Conservation (phyloP, 2,113 vertebrate species). For the Pelobates fuscus region DNA sequence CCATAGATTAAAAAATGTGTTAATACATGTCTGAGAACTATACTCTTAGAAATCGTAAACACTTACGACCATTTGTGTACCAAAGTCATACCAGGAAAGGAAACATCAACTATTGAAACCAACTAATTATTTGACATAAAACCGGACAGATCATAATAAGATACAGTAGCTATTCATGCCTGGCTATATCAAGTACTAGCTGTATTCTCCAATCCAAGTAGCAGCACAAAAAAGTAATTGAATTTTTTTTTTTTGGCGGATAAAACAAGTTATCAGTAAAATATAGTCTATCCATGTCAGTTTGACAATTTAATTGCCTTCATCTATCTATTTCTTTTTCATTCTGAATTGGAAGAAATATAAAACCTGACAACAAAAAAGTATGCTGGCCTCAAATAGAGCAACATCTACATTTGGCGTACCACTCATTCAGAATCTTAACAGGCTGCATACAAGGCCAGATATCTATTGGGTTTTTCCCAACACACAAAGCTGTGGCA, state of each 20-base stretch:
- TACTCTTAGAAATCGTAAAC: not conserved
- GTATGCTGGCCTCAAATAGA: not conserved
- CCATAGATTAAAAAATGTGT: too few species aligned
- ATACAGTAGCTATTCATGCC: slow-evolving; percentile 13
- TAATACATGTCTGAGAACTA: too few species aligned
- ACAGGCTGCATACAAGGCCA: not conserved
- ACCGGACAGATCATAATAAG: slow-evolving; percentile 11
- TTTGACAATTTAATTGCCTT: slow-evolving; percentile 36
- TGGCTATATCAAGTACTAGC: not conserved
- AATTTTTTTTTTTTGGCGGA: slow-evolving; percentile 26
- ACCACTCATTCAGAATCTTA: not conserved
- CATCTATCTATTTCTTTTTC: slow-evolving; percentile 38
- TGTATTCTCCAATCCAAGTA: not conserved
- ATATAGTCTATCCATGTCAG: slow-evolving; percentile 30
- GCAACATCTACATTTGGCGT: not conserved
- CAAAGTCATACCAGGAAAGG: slow-evolving; percentile 3
- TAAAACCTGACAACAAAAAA: slow-evolving; percentile 21
- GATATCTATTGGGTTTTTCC: not conserved
- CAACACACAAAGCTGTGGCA: not conserved
- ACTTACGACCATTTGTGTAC: slow-evolving; percentile 6
- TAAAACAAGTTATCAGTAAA: slow-evolving; percentile 42
- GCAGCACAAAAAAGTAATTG: slow-evolving; percentile 31
- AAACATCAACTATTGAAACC: slow-evolving; percentile 18
- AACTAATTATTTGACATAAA: slow-evolving; percentile 35
- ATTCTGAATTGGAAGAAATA: slow-evolving; percentile 36